phyloP scores from a whole-genome alignment of 2,113 vertebrate species.

The Daubentonia madagascariensis region DNA sequence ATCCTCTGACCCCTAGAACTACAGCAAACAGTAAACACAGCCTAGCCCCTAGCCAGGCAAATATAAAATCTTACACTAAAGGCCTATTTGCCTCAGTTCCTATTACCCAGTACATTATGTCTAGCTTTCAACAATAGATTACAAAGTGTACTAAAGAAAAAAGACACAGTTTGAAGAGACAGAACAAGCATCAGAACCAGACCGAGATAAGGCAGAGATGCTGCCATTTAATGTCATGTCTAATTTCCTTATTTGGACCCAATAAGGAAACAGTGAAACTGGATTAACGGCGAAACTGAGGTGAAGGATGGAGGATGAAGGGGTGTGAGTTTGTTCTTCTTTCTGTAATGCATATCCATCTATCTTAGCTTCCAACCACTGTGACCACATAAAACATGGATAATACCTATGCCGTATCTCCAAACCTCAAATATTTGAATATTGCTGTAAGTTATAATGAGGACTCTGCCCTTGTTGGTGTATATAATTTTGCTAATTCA shows the following conservation, averaged over 20 bases:
- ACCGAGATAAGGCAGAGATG: neutral
- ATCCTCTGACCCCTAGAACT: neutral
- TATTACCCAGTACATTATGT: neutral
- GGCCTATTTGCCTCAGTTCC: neutral
- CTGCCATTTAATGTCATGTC: neutral
- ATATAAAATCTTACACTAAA: neutral
- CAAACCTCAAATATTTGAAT: neutral
- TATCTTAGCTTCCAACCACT: neutral
- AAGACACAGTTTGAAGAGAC: neutral
- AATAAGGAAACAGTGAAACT: too few relatives aligned
- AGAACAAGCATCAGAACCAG: neutral
- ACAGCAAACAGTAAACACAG: neutral
- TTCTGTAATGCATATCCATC: neutral
- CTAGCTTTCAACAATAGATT: neutral
- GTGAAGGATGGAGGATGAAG: neutral
- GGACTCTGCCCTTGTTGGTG: neutral
- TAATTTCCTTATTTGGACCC: neutral
- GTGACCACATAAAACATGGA: neutral
- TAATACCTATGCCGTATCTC: neutral
- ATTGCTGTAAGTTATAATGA: neutral
- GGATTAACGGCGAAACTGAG: neutral
- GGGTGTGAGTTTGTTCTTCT: neutral
- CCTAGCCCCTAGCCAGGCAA: neutral
- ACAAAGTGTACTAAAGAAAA: neutral
- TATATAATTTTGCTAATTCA: neutral